Conservation (phyloP, 2,888 invertebrate species). For the Stenoptilia bipunctidactyla region DNA sequence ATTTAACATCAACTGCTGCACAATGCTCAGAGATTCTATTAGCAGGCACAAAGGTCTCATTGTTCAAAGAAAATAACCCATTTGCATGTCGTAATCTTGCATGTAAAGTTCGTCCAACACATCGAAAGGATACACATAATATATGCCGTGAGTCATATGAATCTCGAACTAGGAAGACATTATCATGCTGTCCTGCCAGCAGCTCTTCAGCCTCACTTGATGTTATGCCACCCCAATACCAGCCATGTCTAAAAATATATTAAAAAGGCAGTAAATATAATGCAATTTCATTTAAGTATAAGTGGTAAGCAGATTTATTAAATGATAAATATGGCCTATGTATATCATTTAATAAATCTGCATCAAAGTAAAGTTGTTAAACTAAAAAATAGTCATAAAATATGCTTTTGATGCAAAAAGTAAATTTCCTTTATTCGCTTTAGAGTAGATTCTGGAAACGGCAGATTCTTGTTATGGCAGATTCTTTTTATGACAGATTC, state of each 20-base stretch:
- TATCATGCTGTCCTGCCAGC: conserved; percentile 77
- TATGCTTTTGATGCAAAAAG: too few relatives aligned
- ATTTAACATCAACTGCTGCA: conserved; percentile 58
- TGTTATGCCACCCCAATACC: conserved; percentile 86
- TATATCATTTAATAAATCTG: not conserved
- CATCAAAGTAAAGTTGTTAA: too few relatives aligned
- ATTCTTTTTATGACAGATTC: too few relatives aligned
- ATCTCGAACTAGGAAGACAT: conserved; percentile 81
- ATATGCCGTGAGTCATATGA: conserved; percentile 78
- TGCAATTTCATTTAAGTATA: too few relatives aligned
- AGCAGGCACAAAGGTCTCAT: conserved; percentile 68
- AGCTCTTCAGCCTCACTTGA: conserved; percentile 79
- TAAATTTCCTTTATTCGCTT: too few relatives aligned
- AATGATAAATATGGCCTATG: not conserved
- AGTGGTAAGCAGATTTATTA: not conserved
- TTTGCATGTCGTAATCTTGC: conserved; percentile 80
- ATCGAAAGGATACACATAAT: conserved; percentile 79
- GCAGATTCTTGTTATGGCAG: too few relatives aligned
- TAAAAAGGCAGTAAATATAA: too few relatives aligned
- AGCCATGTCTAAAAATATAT: conserved; percentile 64
- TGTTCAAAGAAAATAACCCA: conserved; percentile 74
- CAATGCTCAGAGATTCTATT: conserved; percentile 63
- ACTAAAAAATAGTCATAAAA: too few relatives aligned
- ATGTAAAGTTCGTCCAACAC: conserved; percentile 77
- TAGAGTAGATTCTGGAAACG: too few relatives aligned